A percentile compares a stretch with the other conserved stretches of the same genome.
phyloP scores from a whole-genome alignment of 1,140 invertebrate species.

The Anthonomus grandis region DNA sequence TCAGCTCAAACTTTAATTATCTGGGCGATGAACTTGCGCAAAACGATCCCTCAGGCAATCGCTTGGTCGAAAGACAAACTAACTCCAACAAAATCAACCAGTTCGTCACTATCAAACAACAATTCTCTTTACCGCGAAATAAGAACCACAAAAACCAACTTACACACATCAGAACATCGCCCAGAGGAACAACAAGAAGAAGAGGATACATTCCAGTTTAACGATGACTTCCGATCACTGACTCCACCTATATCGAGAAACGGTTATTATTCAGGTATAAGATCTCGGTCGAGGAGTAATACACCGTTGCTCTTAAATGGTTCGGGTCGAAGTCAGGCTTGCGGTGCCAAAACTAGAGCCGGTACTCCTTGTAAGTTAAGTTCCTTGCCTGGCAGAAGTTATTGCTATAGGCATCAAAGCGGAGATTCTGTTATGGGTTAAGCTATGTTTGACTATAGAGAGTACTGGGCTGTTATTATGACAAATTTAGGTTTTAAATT shows the following conservation, averaged over 20 bases:
- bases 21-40: constrained; percentile 6
- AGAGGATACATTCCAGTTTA: constrained; percentile 26
- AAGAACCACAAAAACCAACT: neutral
- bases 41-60: constrained; percentile 9
- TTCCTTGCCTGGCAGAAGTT: constrained; percentile 36
- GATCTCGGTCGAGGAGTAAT: constrained; percentile 34
- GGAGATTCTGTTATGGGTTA: constrained; percentile 40
- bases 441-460: no score
- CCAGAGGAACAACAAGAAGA: no score
- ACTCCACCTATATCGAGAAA: constrained; percentile 42
- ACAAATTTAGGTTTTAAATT: no score
- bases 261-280: constrained; percentile 25
- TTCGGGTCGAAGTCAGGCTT: constrained; percentile 26
- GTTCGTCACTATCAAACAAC: neutral
- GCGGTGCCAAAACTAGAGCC: constrained; percentile 39
- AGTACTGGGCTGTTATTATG: no score
- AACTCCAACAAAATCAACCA: constrained; percentile 3
- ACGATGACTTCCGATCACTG: constrained; percentile 27
- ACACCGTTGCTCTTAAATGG: constrained; percentile 35
- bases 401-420: constrained; percentile 41
- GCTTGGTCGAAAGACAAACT: constrained; percentile 11
- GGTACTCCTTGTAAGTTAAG: constrained; percentile 44
- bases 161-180: no score
- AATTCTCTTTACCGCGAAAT: neutral
- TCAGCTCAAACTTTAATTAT: constrained; percentile 26